phyloP scores from a whole-genome alignment of 2,888 invertebrate genomes.

The Anaspis maculata region DNA sequence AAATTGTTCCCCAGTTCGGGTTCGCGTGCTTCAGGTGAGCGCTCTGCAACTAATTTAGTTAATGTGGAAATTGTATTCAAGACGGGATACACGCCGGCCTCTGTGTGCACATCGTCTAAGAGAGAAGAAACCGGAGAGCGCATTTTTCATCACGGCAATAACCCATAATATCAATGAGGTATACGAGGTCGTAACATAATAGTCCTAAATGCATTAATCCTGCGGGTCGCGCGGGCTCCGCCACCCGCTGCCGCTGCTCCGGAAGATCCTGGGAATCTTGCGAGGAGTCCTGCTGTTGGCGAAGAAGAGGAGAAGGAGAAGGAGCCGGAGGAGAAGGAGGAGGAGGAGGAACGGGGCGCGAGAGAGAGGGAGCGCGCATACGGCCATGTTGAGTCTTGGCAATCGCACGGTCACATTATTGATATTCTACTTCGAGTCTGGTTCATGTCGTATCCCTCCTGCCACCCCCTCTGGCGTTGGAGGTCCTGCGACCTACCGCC shows the following conservation, averaged over 20 bases:
- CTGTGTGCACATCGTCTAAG: no score
- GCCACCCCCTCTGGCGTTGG: slow-evolving; percentile 16
- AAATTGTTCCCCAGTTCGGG: no score
- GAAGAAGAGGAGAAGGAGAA: slow-evolving; percentile 10
- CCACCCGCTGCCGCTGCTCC: no score
- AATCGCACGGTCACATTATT: slow-evolving; percentile 43
- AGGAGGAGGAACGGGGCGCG: slow-evolving; percentile 17
- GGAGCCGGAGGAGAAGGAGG: slow-evolving; percentile 11
- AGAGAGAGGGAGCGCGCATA: no score
- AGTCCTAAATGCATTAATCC: slow-evolving; percentile 23
- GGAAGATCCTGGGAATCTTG: slow-evolving; percentile 23
- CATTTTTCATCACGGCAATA: slow-evolving; percentile 14
- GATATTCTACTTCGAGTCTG: slow-evolving; percentile 42
- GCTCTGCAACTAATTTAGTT: no score
- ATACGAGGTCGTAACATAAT: slow-evolving; percentile 20
- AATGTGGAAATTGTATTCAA: no score
- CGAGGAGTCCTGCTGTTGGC: slow-evolving; percentile 17
- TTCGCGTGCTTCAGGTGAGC: no score
- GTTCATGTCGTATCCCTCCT: slow-evolving; percentile 35
- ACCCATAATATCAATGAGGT: slow-evolving; percentile 13
- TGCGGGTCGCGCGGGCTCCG: slow-evolving; percentile 19
- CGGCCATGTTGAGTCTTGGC: slow-evolving; percentile 36
- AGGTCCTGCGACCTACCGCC: slow-evolving; percentile 3
- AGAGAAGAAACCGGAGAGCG: slow-evolving; percentile 14
- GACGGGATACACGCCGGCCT: no score